Conservation (phyloP, 1,140 invertebrate genomes). For the Formica exsecta region DNA sequence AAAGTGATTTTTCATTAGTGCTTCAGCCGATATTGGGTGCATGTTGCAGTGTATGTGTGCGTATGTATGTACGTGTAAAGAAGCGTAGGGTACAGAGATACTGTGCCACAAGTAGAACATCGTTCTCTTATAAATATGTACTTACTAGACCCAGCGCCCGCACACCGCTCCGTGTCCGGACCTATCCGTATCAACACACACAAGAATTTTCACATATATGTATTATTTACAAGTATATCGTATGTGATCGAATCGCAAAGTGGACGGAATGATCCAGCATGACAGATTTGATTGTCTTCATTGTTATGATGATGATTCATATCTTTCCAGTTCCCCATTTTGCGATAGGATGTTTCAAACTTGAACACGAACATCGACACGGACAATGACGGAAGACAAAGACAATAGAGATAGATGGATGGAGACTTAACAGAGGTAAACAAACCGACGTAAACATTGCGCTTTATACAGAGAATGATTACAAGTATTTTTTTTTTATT, state of each 20-base stretch:
- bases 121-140: constrained; percentile 79
- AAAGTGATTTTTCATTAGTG: constrained; percentile 53
- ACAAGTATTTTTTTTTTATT: background rate
- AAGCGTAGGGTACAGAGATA: constrained; percentile 59
- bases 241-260: constrained; percentile 70
- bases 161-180: constrained; percentile 87
- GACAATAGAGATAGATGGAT: constrained; percentile 29
- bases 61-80: background rate
- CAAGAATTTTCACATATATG: constrained; percentile 85
- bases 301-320: background rate
- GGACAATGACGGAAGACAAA: constrained; percentile 61
- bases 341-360: constrained; percentile 54
- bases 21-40: constrained; percentile 33
- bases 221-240: constrained; percentile 85
- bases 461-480: constrained; percentile 54
- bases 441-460: constrained; percentile 29
- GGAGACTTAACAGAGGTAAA: constrained; percentile 1
- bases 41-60: background rate
- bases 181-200: constrained; percentile 86
- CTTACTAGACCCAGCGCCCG: constrained; percentile 88
- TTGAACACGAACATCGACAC: constrained; percentile 39
- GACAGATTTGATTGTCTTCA: background rate
- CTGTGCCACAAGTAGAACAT: constrained; percentile 54
- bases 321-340: constrained; percentile 24
- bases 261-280: constrained; percentile 13